Evolutionary conservation across 2,797 vertebrate species (phyloP).

Genomic region (Pseudochirops cupreus): DNA sequence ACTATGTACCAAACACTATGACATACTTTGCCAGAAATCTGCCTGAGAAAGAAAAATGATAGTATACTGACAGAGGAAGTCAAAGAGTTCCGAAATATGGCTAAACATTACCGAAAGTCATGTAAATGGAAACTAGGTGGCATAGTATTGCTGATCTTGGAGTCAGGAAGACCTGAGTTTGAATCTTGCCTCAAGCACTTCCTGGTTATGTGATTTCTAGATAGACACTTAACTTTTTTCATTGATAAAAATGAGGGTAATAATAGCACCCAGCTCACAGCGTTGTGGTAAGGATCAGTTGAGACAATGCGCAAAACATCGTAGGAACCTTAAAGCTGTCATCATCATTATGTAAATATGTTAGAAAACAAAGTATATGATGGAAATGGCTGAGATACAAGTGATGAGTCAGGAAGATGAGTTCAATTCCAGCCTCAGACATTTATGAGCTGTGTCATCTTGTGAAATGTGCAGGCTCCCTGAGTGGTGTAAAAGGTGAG

Average conservation of each 20-base stretch:
- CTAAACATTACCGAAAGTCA: background rate
- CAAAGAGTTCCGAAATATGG: background rate
- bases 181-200: background rate
- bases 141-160: background rate
- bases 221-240: background rate
- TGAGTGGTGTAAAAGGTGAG: background rate
- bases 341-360: background rate
- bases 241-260: background rate
- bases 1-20: background rate
- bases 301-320: background rate
- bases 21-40: background rate
- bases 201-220: background rate
- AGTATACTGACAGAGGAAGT: background rate
- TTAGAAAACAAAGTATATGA: background rate
- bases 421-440: too few species aligned
- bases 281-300: background rate
- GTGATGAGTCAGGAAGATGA: background rate
- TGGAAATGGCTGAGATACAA: constrained; percentile 6
- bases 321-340: background rate
- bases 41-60: background rate
- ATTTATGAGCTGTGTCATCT: too few species aligned
- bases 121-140: background rate
- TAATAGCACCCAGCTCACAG: background rate
- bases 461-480: background rate
- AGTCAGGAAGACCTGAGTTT: background rate